Evolutionary conservation across 2,888 invertebrate species (phyloP), one percentile per base, ranked within the genome.

Genomic region (Meiosimyza platycephala): DNA sequence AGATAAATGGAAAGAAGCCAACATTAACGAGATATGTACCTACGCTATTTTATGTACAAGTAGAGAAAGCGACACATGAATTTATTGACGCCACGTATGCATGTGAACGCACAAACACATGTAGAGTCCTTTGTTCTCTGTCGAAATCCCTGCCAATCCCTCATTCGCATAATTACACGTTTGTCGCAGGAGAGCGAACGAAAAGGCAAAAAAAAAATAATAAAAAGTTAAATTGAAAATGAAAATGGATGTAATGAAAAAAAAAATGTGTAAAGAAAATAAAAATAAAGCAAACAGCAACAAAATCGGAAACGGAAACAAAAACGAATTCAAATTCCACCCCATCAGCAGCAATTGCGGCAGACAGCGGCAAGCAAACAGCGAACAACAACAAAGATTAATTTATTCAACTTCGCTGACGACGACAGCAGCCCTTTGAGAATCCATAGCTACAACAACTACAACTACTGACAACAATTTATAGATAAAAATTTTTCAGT

Each of bases 61-160:
- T 40, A 40, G 7, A 40, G 6, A 40, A 28, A 3, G 4, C 28
- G 40, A 40, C 6, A 40, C 1, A 15, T 51, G 13, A 50, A 40
- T 64, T 18, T 64, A 66, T 33, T 18, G 2, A 48, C 15, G n/a
- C 63, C 63, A 48, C 48, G 15, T 64, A 48, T 9, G 40, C 9
- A 40, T 40, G 40, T 40, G 40, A 4, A 9, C 40, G 9, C 40
- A 40, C 40, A 40, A 40, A 40, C 40, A 40, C 40, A 40, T 40
- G 40, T 7, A 40, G 40, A 40, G 1, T 9, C 40, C 9, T 40
- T 40, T 40, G 40, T 9, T 40, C 40, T 1, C 57, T 55, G 57
- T 67, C 57, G 47, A 57, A 68, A 57, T 57, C 68, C 59, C 68
- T 59, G 68, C 59, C 68, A 57, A 59, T 68, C 68, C 68, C 68